Percentiles rank a stretch among this genome's conserved stretches.
These are phyloP conservation scores for Lipophrys pholis DNA, from an alignment of 2,113 vertebrate species.

Conservation along the genomic window DNA sequence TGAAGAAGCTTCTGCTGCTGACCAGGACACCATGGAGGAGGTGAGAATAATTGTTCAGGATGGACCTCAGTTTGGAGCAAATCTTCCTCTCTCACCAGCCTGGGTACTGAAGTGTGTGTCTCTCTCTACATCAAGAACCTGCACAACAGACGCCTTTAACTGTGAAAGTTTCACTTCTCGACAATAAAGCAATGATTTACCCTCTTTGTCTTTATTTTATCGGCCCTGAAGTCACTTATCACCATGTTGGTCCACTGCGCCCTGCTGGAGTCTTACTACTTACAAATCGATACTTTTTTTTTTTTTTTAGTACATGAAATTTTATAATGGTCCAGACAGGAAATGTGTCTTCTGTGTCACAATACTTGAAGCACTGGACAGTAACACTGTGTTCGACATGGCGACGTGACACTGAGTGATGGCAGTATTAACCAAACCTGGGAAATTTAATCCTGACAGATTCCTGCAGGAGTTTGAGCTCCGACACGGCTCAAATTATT, in stretches of 20 bases:
- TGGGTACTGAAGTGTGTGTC: too few relatives aligned
- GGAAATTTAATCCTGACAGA: constrained; percentile 29
- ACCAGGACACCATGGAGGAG: too few relatives aligned
- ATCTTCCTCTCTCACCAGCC: too few relatives aligned
- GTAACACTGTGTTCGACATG: constrained; percentile 35
- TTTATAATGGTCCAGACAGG: constrained; percentile 57
- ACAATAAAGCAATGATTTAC: constrained; percentile 45
- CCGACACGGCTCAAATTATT: constrained; percentile 21
- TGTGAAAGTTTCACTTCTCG: background rate
- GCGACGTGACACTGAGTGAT: constrained; percentile 43
- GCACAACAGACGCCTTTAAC: too few relatives aligned
- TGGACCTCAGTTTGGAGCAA: too few relatives aligned
- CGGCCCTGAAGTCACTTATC: constrained; percentile 53
- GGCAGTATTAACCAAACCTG: constrained; percentile 24
- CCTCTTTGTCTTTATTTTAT: constrained; percentile 27
- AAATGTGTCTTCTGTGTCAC: constrained; percentile 53
- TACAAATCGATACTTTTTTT: constrained; percentile 59
- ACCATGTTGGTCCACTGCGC: constrained; percentile 46
- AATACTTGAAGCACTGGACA: constrained; percentile 20
- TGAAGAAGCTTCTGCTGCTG: too few relatives aligned
- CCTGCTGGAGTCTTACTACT: constrained; percentile 39
- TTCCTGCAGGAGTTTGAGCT: constrained; percentile 13
- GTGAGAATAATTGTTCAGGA: too few relatives aligned
- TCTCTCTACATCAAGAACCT: too few relatives aligned
- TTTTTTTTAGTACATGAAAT: constrained; percentile 51